Evolutionary conservation across 2,888 invertebrate species (phyloP).

Genomic region (Rosalia funebris): DNA sequence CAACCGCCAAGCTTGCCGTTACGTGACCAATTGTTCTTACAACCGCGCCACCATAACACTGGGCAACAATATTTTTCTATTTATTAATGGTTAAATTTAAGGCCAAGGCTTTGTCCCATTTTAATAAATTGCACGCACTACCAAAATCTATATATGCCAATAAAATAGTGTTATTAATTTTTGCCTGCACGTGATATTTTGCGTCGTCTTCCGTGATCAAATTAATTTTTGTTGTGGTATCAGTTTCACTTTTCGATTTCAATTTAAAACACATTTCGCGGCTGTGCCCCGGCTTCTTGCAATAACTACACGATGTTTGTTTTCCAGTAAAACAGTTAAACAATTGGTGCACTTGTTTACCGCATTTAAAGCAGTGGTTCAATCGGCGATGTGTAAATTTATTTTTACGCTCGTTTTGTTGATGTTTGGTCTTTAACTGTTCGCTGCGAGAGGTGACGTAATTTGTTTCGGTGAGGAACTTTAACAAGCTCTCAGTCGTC

Average conservation of each 20-base stretch:
- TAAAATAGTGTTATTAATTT: slow-evolving; percentile 5
- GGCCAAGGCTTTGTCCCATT: slow-evolving; percentile 1
- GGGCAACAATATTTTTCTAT: slow-evolving; percentile 5
- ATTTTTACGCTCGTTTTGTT: too few species aligned
- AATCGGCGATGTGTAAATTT: too few species aligned
- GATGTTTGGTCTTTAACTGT: too few species aligned
- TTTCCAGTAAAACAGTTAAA: slow-evolving; percentile 1
- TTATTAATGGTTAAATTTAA: slow-evolving; percentile 5
- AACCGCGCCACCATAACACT: slow-evolving; percentile 11
- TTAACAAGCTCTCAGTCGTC: slow-evolving; percentile 4
- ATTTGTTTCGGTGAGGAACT: slow-evolving; percentile 4
- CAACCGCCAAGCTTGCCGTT: not conserved
- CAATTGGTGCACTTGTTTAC: not conserved
- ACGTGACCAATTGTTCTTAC: slow-evolving; percentile 6
- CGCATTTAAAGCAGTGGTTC: too few species aligned
- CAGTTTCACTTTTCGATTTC: slow-evolving; percentile 1
- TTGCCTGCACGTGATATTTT: slow-evolving; percentile 11
- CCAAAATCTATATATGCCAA: slow-evolving; percentile 12
- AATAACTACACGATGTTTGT: not conserved
- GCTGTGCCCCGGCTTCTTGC: slow-evolving; percentile 1
- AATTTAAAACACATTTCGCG: slow-evolving; percentile 14
- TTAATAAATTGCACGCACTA: slow-evolving; percentile 8
- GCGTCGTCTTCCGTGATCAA: slow-evolving; percentile 7
- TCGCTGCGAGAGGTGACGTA: too few species aligned
- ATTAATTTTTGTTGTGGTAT: slow-evolving; percentile 9